Evolutionary conservation across 2,888 invertebrate species (phyloP), one percentile per base, ranked within the genome.

Genomic region (Choreutis nemorana): DNA sequence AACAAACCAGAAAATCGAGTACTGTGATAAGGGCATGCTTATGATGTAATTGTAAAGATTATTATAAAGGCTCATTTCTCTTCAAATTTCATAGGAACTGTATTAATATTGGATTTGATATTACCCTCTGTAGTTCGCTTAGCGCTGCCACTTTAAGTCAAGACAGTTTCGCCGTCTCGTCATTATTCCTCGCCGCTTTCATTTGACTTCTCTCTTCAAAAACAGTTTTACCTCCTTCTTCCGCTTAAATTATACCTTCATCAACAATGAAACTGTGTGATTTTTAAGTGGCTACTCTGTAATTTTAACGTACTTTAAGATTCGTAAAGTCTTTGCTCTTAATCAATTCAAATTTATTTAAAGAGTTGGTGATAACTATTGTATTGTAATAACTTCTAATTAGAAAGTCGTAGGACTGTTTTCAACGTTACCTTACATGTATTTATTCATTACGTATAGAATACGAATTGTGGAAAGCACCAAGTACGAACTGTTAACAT

Each of bases 21-120:
- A 61, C 73, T 78, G 78, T 78, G 77, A 77, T 77, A 78, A 70
- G 67, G 50, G 54, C 64, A 71, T 64, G 62, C 66, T 71, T 73
- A 67, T 67, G 68, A 70, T 59, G 50, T 71, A 65, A 58, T 57
- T 61, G 56, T 59, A 60, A 47, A n/a, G n/a, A 45, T 36, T 42
- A 40, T 43, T 48, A n/a, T 41, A 48, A 44, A 44, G 40, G 39
- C 34, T 42, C 45, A 45, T 52, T 48, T 64, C 45, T 62, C 53
- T 59, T 63, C 52, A 45, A 51, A 37, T 53, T 52, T 50, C 44
- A 53, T 55, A 54, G 52, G 44, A 40, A 56, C 49, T 64, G 44
- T 58, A 57, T 50, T 54, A 50, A 33, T 40, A 33, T 73, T 71
- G 62, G 62, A 72, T 73, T 72, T 68, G 59, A 70, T 48, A 46